phyloP scores from a whole-genome alignment of 2,888 invertebrate genomes.

The Brachynemurus nebulosus region DNA sequence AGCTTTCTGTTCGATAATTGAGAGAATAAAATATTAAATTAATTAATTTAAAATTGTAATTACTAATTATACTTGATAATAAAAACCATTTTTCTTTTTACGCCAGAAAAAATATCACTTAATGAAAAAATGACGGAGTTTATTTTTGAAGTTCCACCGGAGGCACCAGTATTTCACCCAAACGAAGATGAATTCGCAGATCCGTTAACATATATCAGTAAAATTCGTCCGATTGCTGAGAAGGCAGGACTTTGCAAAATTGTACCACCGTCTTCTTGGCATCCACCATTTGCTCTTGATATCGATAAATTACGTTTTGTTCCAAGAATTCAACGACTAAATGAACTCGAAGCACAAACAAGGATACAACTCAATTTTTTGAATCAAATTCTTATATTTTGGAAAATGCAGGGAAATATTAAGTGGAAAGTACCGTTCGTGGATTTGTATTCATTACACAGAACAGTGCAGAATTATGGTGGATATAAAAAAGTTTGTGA shows the following conservation, averaged over 20 bases:
- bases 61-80: no score
- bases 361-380: slow-evolving; percentile 58
- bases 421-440: slow-evolving; percentile 52
- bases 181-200: slow-evolving; percentile 59
- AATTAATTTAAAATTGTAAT: no score
- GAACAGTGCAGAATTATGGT: slow-evolving; percentile 42
- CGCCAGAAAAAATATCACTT: no score
- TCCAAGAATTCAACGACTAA: slow-evolving; percentile 39
- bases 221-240: slow-evolving; percentile 57
- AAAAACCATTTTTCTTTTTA: no score
- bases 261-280: slow-evolving; percentile 59
- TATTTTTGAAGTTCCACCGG: slow-evolving; percentile 40
- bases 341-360: slow-evolving; percentile 51
- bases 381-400: slow-evolving; percentile 58
- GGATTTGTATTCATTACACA: slow-evolving; percentile 52
- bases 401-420: slow-evolving; percentile 57
- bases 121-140: no score
- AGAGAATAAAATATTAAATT: no score
- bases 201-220: slow-evolving; percentile 57
- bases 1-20: no score
- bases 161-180: slow-evolving; percentile 58
- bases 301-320: slow-evolving; percentile 45
- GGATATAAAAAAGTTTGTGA: slow-evolving; percentile 44
- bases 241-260: slow-evolving; percentile 65
- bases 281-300: slow-evolving; percentile 66